Base-by-base conservation (phyloP, 2,113 vertebrate genomes). In the Loxodonta africana region DNA sequence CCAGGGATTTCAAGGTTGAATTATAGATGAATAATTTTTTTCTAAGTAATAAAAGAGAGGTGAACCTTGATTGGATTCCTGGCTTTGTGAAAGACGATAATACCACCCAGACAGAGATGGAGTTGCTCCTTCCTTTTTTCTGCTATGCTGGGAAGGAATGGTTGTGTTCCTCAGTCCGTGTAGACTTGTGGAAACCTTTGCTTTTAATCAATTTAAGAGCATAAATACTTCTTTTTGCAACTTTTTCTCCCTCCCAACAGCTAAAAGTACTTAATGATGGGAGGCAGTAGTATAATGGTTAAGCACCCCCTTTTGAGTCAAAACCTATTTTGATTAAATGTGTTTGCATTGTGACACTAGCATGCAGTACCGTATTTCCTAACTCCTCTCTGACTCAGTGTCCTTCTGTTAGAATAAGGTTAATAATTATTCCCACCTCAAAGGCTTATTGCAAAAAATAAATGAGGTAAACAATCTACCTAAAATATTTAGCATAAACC, bases 321-420 rank as follows among this genome's bases (percentile, higher is more conserved):
- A 37, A 37, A 37, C 37, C 37, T 37, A 37, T 37, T 37, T 37
- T 37, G 41, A 80, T 81, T 77, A 90, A 76, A 84, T 96, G 65
- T 33, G 25, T 93, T 89, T 93, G 88, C 86, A 93, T 2, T 57
- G 53, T 44, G 74, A 83, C 41, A 57, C 26, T 46, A 84, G 11
- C 51, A n/a, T 93, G 83, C 89, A 74, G 21, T 84, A 92, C 74
- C 65, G 2, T 71, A 21, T 86, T 92, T 71, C 83, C 83, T 94
- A 89, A 96, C 41, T n/a, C 48, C 69, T 9, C 62, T 93, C 83
- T 94, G 92, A 97, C 91, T 98, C 96, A 96, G 93, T 96, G 96
- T 93, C 95, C 91, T 91, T 83, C 41, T 86, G 41, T 94, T 95
- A 88, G 86, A 91, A 88, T 82, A 90, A 96, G n/a, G 76, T 80